phyloP scores from a whole-genome alignment of 2,797 vertebrate species.

The Thalassophryne amazonica region DNA sequence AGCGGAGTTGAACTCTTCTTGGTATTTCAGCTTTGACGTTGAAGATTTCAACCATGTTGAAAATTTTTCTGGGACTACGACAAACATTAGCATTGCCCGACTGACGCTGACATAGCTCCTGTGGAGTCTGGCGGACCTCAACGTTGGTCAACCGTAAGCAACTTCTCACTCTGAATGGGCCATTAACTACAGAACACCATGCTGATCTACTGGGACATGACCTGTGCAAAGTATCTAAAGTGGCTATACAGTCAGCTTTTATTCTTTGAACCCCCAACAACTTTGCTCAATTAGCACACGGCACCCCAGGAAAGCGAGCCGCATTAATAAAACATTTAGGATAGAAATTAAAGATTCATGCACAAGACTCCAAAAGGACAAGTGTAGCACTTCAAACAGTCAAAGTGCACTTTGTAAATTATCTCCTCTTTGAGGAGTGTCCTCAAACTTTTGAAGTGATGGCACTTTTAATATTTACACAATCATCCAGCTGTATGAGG shows the following conservation, averaged over 20 bases:
- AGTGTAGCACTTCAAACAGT: slow-evolving; percentile 33
- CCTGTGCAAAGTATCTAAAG: slow-evolving; percentile 10
- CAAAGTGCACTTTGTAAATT: slow-evolving; percentile 46
- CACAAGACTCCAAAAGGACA: slow-evolving; percentile 30
- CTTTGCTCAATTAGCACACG: slow-evolving; percentile 47
- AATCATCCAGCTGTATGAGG: slow-evolving; percentile 10
- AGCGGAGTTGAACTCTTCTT: too few species aligned
- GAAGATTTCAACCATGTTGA: too few species aligned
- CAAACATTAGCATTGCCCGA: too few species aligned
- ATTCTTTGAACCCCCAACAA: slow-evolving; percentile 13
- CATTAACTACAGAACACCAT: too few species aligned
- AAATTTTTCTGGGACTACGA: too few species aligned
- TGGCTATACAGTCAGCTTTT: background rate
- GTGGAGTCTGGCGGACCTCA: too few species aligned
- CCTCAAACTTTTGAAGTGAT: slow-evolving; percentile 42
- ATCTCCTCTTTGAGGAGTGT: slow-evolving; percentile 15
- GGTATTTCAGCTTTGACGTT: too few species aligned
- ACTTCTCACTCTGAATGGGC: too few species aligned
- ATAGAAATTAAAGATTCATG: slow-evolving; percentile 58
- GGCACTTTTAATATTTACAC: slow-evolving; percentile 45
- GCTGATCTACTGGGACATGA: too few species aligned
- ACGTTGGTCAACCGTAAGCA: too few species aligned
- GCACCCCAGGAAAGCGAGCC: slow-evolving; percentile 44
- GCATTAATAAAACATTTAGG: slow-evolving; percentile 69
- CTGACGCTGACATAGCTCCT: too few species aligned